phyloP scores from a whole-genome alignment of 64 coral and sea anemone species.

The Pocillopora damicornis region DNA sequence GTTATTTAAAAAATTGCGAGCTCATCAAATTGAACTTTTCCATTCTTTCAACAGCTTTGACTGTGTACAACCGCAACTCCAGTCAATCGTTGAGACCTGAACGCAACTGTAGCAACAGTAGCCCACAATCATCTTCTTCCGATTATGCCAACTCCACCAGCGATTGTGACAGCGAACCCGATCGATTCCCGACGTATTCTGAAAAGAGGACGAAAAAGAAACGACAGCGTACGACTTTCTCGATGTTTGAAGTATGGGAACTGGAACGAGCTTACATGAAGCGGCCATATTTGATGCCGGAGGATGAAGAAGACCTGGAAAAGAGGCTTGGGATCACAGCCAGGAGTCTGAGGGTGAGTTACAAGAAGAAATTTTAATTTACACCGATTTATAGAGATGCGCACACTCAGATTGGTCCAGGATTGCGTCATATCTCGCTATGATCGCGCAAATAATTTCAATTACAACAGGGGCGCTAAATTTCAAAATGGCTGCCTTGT shows the following conservation, averaged over 20 bases:
- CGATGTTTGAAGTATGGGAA: conserved; percentile 19
- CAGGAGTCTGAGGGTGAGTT: conserved; percentile 24
- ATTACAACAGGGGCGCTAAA: no score
- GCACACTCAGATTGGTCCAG: no score
- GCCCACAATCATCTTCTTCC: background rate
- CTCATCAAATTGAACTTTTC: background rate
- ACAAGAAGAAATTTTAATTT: background rate
- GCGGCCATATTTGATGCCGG: conserved; percentile 13
- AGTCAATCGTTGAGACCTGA: background rate
- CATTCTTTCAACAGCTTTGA: background rate
- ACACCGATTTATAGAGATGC: no score
- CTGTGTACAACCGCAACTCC: background rate
- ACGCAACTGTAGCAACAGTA: background rate
- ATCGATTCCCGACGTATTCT: background rate
- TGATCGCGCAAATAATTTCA: no score
- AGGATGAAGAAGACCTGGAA: conserved; percentile 21
- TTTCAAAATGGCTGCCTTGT: no score
- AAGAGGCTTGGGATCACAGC: conserved; percentile 16
- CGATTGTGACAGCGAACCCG: background rate
- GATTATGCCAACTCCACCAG: background rate
- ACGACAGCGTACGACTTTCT: conserved; percentile 24
- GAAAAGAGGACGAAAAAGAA: background rate
- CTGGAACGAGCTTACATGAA: conserved; percentile 8
- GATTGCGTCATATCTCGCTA: no score
- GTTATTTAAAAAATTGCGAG: background rate